These are phyloP conservation scores for Aphelinus certus DNA, from an alignment of 1,140 invertebrate genomes.

Conservation along the genomic window DNA sequence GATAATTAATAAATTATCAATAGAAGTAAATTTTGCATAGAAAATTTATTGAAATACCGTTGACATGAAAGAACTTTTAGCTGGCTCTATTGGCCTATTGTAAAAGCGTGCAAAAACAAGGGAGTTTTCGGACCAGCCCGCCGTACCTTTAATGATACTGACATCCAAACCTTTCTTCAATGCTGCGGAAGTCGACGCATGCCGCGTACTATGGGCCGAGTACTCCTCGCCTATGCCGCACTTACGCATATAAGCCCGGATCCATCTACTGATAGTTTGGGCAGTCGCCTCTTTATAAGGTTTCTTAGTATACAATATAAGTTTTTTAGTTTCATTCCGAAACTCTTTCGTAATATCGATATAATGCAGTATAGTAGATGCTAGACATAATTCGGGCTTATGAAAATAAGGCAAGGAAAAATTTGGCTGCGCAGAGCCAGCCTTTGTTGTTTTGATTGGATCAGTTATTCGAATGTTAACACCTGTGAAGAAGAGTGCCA, in stretches of 20 bases:
- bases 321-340: not conserved
- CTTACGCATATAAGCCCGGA: not conserved
- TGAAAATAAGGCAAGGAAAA: constrained; percentile 31
- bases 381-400: constrained; percentile 33
- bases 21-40: too few relatives aligned
- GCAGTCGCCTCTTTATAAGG: constrained; percentile 25
- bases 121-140: too few relatives aligned
- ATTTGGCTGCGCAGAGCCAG: constrained; percentile 24
- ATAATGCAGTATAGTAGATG: constrained; percentile 24
- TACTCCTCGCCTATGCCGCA: too few relatives aligned
- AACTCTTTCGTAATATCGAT: constrained; percentile 4
- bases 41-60: too few relatives aligned
- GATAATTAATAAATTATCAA: too few relatives aligned
- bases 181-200: too few relatives aligned
- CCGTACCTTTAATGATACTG: too few relatives aligned
- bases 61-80: too few relatives aligned
- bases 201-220: too few relatives aligned
- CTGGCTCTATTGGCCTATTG: too few relatives aligned
- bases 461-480: constrained; percentile 36
- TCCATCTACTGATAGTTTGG: constrained; percentile 27
- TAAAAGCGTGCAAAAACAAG: too few relatives aligned
- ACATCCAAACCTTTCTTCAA: too few relatives aligned
- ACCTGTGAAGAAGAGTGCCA: not conserved
- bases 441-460: constrained; percentile 31
- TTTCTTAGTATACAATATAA: not conserved